A percentile compares a stretch with the other conserved stretches of the same genome.
Evolutionary conservation across 2,797 vertebrate species (phyloP).

Genomic region (Okamejei kenojei): DNA sequence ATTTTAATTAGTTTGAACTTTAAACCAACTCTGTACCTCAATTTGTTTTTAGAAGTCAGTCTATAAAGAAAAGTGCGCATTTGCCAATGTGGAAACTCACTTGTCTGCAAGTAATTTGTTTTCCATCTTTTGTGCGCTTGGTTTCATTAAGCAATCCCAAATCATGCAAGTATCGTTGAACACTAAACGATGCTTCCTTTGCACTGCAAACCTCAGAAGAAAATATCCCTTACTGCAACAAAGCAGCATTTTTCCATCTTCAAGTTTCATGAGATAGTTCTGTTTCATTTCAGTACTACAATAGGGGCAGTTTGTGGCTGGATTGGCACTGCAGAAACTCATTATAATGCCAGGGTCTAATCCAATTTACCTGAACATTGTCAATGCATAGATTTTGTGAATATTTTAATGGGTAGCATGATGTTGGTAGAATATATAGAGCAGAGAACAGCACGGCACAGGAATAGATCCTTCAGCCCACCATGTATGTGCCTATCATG

Average conservation of each 20-base stretch:
- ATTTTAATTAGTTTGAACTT: neutral
- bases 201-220: neutral
- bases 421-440: neutral
- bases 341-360: neutral
- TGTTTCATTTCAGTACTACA: neutral
- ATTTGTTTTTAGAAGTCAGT: neutral
- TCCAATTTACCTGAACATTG: neutral
- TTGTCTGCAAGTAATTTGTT: neutral
- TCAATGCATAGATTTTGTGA: neutral
- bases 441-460: no score
- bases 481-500: no score
- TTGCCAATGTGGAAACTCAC: neutral
- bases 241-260: neutral
- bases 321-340: neutral
- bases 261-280: neutral
- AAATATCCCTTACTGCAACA: neutral
- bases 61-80: neutral
- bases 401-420: neutral
- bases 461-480: no score
- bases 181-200: neutral
- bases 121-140: neutral
- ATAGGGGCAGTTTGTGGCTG: neutral
- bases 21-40: neutral
- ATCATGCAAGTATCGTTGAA: neutral
- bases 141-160: neutral